Evolutionary conservation across 92 coral and sea anemone genomes (phyloP).

Genomic region (Bergia puertoricense): DNA sequence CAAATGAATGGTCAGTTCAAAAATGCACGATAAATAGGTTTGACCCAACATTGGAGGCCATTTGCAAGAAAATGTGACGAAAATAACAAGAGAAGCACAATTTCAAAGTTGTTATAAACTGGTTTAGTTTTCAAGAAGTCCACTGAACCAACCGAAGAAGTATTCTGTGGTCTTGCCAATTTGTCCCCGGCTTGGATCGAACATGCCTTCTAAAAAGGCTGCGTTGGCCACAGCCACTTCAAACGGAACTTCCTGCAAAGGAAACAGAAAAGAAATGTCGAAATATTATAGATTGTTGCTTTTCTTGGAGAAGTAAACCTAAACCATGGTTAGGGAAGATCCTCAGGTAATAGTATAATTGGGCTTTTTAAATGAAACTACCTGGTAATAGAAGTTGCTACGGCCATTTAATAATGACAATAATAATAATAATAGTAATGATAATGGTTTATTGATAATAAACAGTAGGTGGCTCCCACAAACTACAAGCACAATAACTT

Average conservation of each 20-base stretch:
- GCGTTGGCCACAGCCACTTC: conserved; percentile 71
- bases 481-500: no score
- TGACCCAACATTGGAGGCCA: neutral
- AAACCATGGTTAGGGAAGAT: no score
- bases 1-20: neutral
- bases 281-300: no score
- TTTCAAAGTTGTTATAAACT: neutral
- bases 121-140: conserved; percentile 27
- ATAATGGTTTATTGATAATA: no score
- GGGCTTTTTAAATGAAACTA: no score
- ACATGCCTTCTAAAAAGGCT: conserved; percentile 75
- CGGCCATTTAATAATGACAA: no score
- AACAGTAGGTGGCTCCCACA: no score
- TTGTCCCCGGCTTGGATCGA: conserved; percentile 83
- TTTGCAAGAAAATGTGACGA: neutral
- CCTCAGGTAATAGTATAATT: no score
- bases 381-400: no score
- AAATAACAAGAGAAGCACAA: neutral
- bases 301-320: no score
- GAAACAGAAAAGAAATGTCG: neutral
- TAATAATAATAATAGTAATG: no score
- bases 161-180: conserved; percentile 77
- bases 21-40: neutral
- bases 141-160: conserved; percentile 75
- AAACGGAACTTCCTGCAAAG: conserved; percentile 84